Conservation (phyloP, 2,888 invertebrate species). For the Pomacea canaliculata region DNA sequence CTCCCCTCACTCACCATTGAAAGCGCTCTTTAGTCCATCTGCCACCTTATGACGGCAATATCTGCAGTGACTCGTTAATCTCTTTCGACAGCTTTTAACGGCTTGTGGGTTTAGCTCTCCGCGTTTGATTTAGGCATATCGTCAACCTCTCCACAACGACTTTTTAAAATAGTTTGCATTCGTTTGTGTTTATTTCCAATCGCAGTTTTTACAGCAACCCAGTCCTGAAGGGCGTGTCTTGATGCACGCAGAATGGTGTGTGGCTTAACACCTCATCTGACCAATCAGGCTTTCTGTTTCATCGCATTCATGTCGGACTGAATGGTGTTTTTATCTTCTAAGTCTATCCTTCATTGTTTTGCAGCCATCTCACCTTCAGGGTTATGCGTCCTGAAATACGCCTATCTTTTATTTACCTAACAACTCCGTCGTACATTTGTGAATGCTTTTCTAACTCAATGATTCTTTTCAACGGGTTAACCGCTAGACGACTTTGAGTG, state of each 20-base stretch:
- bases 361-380: too few relatives aligned
- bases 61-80: too few relatives aligned
- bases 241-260: neutral
- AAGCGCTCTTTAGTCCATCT: too few relatives aligned
- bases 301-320: neutral
- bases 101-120: neutral
- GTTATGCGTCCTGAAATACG: too few relatives aligned
- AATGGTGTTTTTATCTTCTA: too few relatives aligned
- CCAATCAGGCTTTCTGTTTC: slow-evolving; percentile 2
- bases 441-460: neutral
- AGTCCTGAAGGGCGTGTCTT: neutral
- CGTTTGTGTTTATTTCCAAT: neutral
- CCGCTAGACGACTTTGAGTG: slow-evolving; percentile 29
- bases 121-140: neutral
- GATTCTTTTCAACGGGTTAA: neutral
- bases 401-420: too few relatives aligned
- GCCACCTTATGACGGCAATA: too few relatives aligned
- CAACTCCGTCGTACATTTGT: too few relatives aligned
- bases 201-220: neutral
- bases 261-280: slow-evolving; percentile 4
- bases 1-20: neutral
- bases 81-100: neutral
- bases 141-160: too few relatives aligned
- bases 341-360: too few relatives aligned
- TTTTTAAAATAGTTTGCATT: too few relatives aligned